Conservation (phyloP, 2,113 vertebrate genomes). For the Epinephelus lanceolatus region DNA sequence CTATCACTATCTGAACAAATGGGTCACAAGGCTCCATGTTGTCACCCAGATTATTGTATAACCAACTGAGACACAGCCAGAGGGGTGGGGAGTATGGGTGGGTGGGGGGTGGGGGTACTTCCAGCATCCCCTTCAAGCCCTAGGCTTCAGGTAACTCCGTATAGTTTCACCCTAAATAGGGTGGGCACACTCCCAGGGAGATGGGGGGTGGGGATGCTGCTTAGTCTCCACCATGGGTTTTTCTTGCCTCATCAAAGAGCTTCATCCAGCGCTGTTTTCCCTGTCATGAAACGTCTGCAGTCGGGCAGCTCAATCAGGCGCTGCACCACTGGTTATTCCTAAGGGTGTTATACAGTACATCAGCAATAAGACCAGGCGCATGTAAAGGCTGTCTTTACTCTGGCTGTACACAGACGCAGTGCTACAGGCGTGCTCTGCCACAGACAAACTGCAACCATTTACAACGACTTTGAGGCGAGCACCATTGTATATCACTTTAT, state of each 20-base stretch:
- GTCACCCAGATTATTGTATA: constrained; percentile 62
- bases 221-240: constrained; percentile 44
- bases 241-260: constrained; percentile 66
- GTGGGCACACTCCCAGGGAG: constrained; percentile 47
- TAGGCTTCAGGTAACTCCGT: constrained; percentile 51
- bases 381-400: constrained; percentile 61
- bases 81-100: constrained; percentile 2
- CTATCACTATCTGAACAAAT: constrained; percentile 66
- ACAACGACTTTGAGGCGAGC: constrained; percentile 38
- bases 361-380: constrained; percentile 58
- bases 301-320: constrained; percentile 68
- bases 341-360: constrained; percentile 65
- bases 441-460: constrained; percentile 30
- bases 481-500: constrained; percentile 15
- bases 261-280: constrained; percentile 54
- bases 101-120: constrained; percentile 13
- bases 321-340: constrained; percentile 67
- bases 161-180: constrained; percentile 55
- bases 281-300: constrained; percentile 59
- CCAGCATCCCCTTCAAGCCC: constrained; percentile 38
- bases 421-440: constrained; percentile 37
- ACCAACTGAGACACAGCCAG: constrained; percentile 56
- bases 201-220: constrained; percentile 40
- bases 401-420: constrained; percentile 38
- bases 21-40: constrained; percentile 64